Conservation (phyloP, 1,140 invertebrate species). For the Theocolax elegans region DNA sequence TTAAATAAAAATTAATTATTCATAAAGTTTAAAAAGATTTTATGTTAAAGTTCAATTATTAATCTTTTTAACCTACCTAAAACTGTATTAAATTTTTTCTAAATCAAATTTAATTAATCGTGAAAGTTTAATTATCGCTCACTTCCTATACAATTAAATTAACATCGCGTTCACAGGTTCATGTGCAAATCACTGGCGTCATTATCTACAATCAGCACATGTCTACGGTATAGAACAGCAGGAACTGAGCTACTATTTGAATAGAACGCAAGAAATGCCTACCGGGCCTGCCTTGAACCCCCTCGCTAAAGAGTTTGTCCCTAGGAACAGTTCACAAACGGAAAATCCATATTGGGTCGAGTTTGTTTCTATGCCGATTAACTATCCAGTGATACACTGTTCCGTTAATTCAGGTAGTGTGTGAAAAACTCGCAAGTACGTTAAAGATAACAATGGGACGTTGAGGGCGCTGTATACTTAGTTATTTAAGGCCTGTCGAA, state of each 20-base stretch:
- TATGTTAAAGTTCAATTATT: too few species aligned
- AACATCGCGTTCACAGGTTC: too few species aligned
- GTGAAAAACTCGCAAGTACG: not conserved
- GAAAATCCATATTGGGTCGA: constrained; percentile 44
- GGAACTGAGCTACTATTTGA: constrained; percentile 75
- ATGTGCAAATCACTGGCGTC: constrained; percentile 87
- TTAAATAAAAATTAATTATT: too few species aligned
- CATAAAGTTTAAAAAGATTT: too few species aligned
- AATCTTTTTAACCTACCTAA: too few species aligned
- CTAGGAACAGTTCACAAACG: constrained; percentile 66
- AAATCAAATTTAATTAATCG: too few species aligned
- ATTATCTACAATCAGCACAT: constrained; percentile 81
- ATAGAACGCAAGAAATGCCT: constrained; percentile 66
- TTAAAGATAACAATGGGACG: not conserved
- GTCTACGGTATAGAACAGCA: constrained; percentile 81
- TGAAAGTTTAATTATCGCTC: too few species aligned
- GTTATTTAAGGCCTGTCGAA: constrained; percentile 17
- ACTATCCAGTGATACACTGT: constrained; percentile 46
- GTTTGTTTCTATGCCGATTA: constrained; percentile 48
- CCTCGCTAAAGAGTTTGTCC: constrained; percentile 83
- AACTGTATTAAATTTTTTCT: too few species aligned
- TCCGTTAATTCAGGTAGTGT: constrained; percentile 12
- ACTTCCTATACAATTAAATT: too few species aligned
- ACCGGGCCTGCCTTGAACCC: constrained; percentile 80
- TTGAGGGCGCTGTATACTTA: constrained; percentile 29